Base-by-base conservation (phyloP, 2,113 vertebrate species). In the Piaya cayana region DNA sequence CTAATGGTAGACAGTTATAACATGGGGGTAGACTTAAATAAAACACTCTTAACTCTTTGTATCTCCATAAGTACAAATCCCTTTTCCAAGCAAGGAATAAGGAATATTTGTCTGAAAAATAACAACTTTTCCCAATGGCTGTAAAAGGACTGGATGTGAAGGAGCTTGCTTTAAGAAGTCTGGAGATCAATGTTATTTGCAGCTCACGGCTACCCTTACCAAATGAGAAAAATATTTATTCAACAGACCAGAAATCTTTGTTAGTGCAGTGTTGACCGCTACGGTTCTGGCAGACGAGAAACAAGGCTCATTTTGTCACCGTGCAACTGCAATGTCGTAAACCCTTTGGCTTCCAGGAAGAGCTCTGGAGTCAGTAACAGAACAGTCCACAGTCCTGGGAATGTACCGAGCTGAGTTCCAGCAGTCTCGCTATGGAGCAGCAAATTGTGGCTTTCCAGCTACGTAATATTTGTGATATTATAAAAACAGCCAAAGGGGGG, bases 151-250 rank as follows among this genome's bases (percentile, higher is more conserved):
- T 84, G 53, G 12, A 21, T 71, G n/a, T 25, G 62, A 77, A 86
- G 64, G 30, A 93, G 65, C 58, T 90, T 94, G 86, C 52, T 95
- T 78, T 78, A 25, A 52, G 37, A 81, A 78, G 30, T 93, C 64
- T 84, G 82, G 90, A 93, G 92, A 93, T 96, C 80, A 39, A 82
- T 78, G 92, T 96, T 97, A 96, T 95, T 96, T 90, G 90, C 90
- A 7, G 90, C 67, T 88, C 47, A 39, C 59, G 95, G 96, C 90
- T 96, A 95, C 94, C 90, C 94, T 95, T 96, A 96, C 96, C 58
- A 95, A 92, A 96, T 72, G 18, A 67, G 56, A 45, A 71, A 30
- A 94, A 74, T 5, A 47, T 15, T 84, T n/a, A 30, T 50, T 53
- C 29, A 81, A 29, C 18, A 86, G 53, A 65, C 18, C 39, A 86